These are phyloP conservation scores for Onychostruthus taczanowskii DNA, from an alignment of 2,113 vertebrate species.

Conservation along the genomic window DNA sequence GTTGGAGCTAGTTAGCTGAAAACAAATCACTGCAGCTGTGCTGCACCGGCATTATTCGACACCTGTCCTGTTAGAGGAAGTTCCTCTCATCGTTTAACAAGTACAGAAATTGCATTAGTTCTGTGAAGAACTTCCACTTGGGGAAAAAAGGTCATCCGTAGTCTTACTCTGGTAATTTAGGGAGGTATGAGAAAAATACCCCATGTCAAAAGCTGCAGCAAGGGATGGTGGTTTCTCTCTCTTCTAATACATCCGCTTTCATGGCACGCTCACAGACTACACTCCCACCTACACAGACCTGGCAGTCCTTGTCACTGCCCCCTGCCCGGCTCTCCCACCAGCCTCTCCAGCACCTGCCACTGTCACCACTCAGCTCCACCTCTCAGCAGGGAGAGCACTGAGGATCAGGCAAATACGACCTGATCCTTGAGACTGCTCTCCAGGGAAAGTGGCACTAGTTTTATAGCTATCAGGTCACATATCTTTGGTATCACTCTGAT, in stretches of 20 bases:
- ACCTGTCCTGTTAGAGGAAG: not conserved
- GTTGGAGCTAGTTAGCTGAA: not conserved
- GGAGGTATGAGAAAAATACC: not conserved
- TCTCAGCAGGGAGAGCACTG: not conserved
- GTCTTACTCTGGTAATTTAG: not conserved
- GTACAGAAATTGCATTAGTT: not conserved
- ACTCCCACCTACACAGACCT: not conserved
- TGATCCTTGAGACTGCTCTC: not conserved
- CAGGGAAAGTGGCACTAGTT: not conserved
- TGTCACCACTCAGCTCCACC: not conserved
- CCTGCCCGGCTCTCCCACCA: not conserved
- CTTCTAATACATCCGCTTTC: not conserved
- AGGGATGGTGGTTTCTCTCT: not conserved
- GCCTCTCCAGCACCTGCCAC: not conserved
- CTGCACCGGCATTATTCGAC: rapidly evolving
- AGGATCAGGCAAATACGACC: not conserved
- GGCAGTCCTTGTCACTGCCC: not conserved
- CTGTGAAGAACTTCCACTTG: not conserved
- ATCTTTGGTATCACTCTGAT: not conserved
- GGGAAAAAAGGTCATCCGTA: not conserved
- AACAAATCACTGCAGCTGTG: not conserved
- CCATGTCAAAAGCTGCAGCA: not conserved
- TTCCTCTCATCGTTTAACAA: not conserved
- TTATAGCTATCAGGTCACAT: not conserved
- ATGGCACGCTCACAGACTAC: not conserved